Evolutionary conservation across 1,140 invertebrate species (phyloP).

Genomic region (Trypoxylus dichotomus): DNA sequence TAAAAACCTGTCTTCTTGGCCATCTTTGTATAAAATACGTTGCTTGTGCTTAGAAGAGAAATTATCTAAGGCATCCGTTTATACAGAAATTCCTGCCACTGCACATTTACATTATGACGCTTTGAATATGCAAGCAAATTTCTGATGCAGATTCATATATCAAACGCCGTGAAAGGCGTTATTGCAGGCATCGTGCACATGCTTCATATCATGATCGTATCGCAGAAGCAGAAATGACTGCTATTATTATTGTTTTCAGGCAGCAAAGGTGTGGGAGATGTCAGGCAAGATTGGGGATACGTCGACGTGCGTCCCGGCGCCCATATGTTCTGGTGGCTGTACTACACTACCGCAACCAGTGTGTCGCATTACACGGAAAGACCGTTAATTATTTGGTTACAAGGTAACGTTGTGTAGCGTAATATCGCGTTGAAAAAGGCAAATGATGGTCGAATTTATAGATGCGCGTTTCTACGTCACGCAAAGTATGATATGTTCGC

Average conservation of each 20-base stretch:
- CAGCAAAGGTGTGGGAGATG: constrained; percentile 55
- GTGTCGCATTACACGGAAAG: constrained; percentile 60
- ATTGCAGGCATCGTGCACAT: not conserved
- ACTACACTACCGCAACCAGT: constrained; percentile 65
- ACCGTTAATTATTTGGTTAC: constrained; percentile 76
- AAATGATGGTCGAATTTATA: no score
- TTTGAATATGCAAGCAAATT: no score
- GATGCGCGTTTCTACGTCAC: no score
- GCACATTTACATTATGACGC: no score
- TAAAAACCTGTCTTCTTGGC: no score
- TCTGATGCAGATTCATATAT: no score
- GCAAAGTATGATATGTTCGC: no score
- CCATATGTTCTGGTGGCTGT: constrained; percentile 83
- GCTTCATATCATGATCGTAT: not conserved
- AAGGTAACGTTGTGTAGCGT: constrained; percentile 54
- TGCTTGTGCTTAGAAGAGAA: no score
- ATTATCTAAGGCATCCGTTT: no score
- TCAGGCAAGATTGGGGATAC: constrained; percentile 68
- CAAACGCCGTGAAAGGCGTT: not conserved
- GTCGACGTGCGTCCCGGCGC: constrained; percentile 67
- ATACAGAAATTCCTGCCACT: no score
- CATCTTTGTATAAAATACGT: no score
- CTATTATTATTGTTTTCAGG: constrained; percentile 33
- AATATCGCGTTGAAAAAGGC: no score
- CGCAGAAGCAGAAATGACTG: constrained; percentile 12